Evolutionary conservation across 2,797 vertebrate genomes (phyloP).

Genomic region (Lepilemur septentrionalis): DNA sequence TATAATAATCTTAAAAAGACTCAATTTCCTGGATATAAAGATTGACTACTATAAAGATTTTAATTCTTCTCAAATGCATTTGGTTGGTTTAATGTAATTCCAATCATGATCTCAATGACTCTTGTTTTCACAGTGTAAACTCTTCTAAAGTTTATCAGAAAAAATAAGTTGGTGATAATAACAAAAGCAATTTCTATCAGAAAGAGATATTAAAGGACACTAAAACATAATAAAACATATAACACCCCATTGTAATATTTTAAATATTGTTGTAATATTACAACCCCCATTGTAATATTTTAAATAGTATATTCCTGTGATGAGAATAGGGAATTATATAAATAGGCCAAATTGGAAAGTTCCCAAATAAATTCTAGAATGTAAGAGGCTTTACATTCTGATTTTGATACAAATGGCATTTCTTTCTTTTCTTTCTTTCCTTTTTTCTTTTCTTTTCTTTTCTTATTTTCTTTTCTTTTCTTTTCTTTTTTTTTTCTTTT

Average conservation of each 20-base stretch:
- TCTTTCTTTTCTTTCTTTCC: not conserved
- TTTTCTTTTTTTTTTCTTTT: too few species aligned
- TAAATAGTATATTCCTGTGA: not conserved
- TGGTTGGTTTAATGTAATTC: not conserved
- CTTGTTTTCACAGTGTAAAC: not conserved
- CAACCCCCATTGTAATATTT: not conserved
- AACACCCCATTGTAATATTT: not conserved
- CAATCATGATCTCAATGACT: not conserved
- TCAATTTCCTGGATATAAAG: not conserved
- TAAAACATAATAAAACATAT: not conserved
- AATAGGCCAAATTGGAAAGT: not conserved
- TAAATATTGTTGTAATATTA: not conserved
- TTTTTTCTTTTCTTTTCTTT: too few species aligned
- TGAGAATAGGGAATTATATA: not conserved
- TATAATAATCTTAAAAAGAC: not conserved
- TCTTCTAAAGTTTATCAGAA: not conserved
- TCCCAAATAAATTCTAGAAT: not conserved
- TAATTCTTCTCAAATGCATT: not conserved
- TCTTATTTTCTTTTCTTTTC: too few species aligned
- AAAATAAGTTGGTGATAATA: not conserved
- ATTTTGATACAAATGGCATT: not conserved
- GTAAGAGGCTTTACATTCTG: not conserved
- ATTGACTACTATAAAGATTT: not conserved
- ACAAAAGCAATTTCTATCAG: not conserved
- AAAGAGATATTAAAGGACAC: not conserved